Percentiles rank a stretch among this genome's conserved stretches.
Evolutionary conservation across 92 coral and sea anemone genomes (phyloP).

Genomic region (Palythoa caribaeorum): DNA sequence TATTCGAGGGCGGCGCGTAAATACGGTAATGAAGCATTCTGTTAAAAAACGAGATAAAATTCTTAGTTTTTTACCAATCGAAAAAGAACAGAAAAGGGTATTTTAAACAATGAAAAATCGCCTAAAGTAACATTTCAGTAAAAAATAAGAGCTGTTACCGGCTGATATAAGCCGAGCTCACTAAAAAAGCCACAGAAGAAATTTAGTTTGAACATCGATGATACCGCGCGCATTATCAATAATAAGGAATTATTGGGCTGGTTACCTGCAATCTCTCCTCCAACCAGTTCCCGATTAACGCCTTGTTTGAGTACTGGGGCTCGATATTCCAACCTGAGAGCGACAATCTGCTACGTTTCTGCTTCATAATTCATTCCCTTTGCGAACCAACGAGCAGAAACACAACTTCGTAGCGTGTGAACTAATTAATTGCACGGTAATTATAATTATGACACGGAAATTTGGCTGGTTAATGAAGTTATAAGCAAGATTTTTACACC

Average conservation of each 20-base stretch:
- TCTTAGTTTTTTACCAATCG: too few relatives aligned
- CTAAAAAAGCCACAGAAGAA: background rate
- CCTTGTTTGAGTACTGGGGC: conserved; percentile 62
- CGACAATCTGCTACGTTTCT: conserved; percentile 48
- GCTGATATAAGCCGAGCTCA: background rate
- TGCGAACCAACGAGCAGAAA: background rate
- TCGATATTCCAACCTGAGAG: conserved; percentile 78
- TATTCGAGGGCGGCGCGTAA: too few relatives aligned
- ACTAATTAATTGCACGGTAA: too few relatives aligned
- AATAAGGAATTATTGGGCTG: background rate
- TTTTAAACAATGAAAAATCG: background rate
- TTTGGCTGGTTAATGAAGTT: too few relatives aligned
- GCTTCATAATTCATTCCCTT: background rate
- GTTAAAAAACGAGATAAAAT: too few relatives aligned
- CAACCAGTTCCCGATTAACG: conserved; percentile 80
- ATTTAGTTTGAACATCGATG: background rate
- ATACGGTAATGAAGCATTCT: too few relatives aligned
- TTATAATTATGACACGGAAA: too few relatives aligned
- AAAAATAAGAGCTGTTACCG: background rate
- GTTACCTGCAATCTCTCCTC: conserved; percentile 71
- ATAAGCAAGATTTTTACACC: too few relatives aligned
- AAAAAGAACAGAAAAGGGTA: too few relatives aligned
- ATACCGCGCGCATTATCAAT: background rate
- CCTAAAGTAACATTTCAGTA: background rate
- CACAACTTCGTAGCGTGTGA: too few relatives aligned